A percentile compares a stretch with the other conserved stretches of the same genome.
Conservation (phyloP, 2,888 invertebrate genomes). For the Hirtodrosophila duncani region DNA sequence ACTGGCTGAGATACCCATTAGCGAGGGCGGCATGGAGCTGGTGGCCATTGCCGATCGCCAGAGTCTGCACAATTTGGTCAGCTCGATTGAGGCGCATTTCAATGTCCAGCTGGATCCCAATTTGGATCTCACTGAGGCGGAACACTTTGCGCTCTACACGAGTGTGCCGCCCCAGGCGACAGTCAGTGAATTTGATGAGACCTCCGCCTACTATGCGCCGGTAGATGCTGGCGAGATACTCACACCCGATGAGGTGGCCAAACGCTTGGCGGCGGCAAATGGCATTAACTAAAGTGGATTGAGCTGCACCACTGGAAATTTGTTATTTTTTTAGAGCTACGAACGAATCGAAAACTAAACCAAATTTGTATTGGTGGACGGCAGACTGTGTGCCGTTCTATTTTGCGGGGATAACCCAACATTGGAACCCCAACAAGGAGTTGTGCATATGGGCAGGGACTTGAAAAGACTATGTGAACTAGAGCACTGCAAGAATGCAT, state of each 20-base stretch:
- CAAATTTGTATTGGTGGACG: no score
- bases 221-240: conserved; percentile 88
- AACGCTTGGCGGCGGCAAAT: conserved; percentile 74
- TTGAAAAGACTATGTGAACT: no score
- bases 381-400: no score
- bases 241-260: conserved; percentile 77
- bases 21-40: conserved; percentile 80
- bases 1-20: conserved; percentile 77
- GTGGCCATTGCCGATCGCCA: conserved; percentile 80
- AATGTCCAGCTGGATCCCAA: conserved; percentile 79
- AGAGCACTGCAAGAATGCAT: no score
- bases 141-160: conserved; percentile 92
- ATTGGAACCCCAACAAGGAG: no score
- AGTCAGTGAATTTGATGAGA: conserved; percentile 91
- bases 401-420: no score
- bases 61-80: conserved; percentile 77
- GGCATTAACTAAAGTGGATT: conserved; percentile 17
- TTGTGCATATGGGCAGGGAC: no score
- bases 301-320: conserved; percentile 7
- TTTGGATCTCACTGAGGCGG: conserved; percentile 89
- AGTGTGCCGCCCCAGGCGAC: conserved; percentile 92
- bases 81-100: conserved; percentile 75
- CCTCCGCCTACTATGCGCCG: conserved; percentile 91
- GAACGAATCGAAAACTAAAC: conserved; percentile 16
- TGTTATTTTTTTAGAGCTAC: conserved; percentile 19